These are phyloP conservation scores for Nasonia oneida DNA, from an alignment of 2,888 invertebrate species.

Conservation along the genomic window DNA sequence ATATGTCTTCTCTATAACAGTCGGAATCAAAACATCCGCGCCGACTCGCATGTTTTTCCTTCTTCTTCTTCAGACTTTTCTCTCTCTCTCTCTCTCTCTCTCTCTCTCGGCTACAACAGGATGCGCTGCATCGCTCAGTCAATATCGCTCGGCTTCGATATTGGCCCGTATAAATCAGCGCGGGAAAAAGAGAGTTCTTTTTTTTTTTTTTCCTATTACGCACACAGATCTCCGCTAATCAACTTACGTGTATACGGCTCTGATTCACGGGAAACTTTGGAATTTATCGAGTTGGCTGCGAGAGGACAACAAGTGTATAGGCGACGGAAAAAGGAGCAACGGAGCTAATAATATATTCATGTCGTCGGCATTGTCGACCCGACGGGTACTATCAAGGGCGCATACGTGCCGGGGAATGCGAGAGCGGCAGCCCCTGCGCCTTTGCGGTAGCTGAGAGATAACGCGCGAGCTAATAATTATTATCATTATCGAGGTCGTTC, in stretches of 20 bases:
- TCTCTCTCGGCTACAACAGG: not conserved
- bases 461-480: constrained; percentile 54
- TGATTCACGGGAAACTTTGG: not conserved
- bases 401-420: constrained; percentile 52
- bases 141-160: constrained; percentile 59
- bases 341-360: constrained; percentile 19
- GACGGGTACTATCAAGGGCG: not conserved
- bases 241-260: constrained; percentile 18
- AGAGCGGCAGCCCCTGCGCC: not conserved
- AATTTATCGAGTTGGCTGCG: not conserved
- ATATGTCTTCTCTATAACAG: constrained; percentile 77
- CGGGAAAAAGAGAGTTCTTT: constrained; percentile 8
- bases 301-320: not conserved
- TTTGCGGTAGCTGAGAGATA: not conserved
- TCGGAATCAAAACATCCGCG: constrained; percentile 76
- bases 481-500: constrained; percentile 65
- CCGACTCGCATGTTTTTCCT: constrained; percentile 68
- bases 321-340: not conserved
- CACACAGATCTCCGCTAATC: constrained; percentile 19
- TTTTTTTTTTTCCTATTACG: not conserved
- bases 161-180: constrained; percentile 66
- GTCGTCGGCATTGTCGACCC: not conserved
- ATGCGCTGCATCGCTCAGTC: constrained; percentile 62
- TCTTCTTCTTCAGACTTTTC: constrained; percentile 54
- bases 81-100: no score